Evolutionary conservation across 1,140 invertebrate genomes (phyloP).

Genomic region (Sweltsa coloradensis): DNA sequence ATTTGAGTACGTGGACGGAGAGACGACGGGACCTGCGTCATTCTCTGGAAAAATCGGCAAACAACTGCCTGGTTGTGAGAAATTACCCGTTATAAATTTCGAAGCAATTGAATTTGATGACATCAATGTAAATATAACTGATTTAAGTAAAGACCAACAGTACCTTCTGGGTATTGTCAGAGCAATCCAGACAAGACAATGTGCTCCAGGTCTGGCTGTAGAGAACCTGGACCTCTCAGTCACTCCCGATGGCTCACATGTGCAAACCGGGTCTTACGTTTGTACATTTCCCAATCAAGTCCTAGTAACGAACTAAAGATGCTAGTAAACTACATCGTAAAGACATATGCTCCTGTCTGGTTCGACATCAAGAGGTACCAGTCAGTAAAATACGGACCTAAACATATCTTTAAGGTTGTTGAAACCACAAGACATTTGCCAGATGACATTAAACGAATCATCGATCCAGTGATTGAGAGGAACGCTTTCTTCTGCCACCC

Average conservation of each 20-base stretch:
- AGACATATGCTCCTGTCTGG: conserved; percentile 18
- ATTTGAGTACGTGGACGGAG: too few species aligned
- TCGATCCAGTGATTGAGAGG: conserved; percentile 19
- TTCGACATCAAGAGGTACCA: conserved; percentile 18
- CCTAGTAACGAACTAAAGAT: conserved; percentile 12
- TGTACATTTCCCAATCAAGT: conserved; percentile 14
- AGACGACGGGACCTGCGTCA: too few species aligned
- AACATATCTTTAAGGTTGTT: conserved; percentile 17
- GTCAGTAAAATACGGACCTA: conserved; percentile 13
- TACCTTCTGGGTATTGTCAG: too few species aligned
- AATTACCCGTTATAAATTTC: too few species aligned
- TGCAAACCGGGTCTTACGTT: conserved; percentile 17
- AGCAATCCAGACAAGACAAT: too few species aligned
- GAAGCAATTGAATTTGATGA: too few species aligned
- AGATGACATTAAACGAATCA: conserved; percentile 12
- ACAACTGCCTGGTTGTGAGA: too few species aligned
- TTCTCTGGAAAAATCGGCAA: too few species aligned
- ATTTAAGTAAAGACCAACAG: too few species aligned
- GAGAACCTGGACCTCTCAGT: conserved; percentile 16
- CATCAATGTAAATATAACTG: too few species aligned
- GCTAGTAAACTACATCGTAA: conserved; percentile 16
- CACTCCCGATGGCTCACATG: conserved; percentile 20
- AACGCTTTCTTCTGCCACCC: conserved; percentile 21
- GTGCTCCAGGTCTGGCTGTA: too few species aligned
- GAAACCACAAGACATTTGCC: conserved; percentile 11